Evolutionary conservation across 2,888 invertebrate species (phyloP).

Genomic region (Aphodius granarius): DNA sequence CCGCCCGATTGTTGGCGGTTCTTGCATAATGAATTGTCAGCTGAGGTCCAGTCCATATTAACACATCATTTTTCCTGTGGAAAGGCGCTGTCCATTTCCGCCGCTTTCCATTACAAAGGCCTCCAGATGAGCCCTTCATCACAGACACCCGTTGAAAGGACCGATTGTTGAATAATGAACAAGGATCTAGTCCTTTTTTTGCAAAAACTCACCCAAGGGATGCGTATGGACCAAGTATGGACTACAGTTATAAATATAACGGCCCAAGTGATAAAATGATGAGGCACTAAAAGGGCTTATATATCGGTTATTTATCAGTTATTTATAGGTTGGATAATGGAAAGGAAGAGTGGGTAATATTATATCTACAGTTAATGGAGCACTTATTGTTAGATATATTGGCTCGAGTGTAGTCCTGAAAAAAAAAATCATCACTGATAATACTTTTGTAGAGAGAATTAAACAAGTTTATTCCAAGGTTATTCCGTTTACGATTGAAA

Average conservation of each 20-base stretch:
- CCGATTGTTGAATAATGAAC: neutral
- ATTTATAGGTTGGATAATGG: neutral
- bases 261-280: neutral
- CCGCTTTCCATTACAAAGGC: neutral
- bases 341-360: neutral
- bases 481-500: neutral
- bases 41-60: neutral
- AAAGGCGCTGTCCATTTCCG: neutral
- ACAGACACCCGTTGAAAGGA: neutral
- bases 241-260: neutral
- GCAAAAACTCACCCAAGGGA: neutral
- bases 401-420: too few species aligned
- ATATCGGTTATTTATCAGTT: neutral
- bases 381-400: neutral
- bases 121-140: neutral
- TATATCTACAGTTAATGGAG: neutral
- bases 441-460: neutral
- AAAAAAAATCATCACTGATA: neutral
- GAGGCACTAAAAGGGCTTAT: neutral
- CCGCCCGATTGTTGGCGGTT: neutral
- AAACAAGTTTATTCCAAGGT: too few species aligned
- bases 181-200: neutral
- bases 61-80: neutral
- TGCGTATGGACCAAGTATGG: neutral
- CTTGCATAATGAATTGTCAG: neutral